Conservation (phyloP, 2,888 invertebrate species). For the Ligdia adustata region DNA sequence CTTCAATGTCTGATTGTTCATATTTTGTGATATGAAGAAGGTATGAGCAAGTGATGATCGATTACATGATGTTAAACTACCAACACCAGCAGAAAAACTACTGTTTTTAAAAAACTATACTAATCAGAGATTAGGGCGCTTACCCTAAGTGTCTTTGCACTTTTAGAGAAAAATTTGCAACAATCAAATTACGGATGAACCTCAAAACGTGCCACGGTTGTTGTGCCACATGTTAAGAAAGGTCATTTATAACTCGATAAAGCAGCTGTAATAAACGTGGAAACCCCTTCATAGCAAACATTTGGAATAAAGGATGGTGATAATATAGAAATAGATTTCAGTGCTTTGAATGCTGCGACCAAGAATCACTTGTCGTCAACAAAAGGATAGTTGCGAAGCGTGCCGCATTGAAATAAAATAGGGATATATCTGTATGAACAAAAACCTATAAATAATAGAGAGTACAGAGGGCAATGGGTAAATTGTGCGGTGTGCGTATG, state of each 20-base stretch:
- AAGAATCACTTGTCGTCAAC: conserved; percentile 53
- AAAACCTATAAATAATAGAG: conserved; percentile 71
- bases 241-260: conserved; percentile 13
- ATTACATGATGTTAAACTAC: too few relatives aligned
- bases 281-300: neutral
- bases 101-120: too few relatives aligned
- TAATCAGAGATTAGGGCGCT: conserved; percentile 18
- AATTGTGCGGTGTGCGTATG: conserved; percentile 70
- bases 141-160: conserved; percentile 27
- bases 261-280: conserved; percentile 9
- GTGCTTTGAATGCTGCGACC: conserved; percentile 2
- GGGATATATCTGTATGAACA: conserved; percentile 60
- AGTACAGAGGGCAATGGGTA: conserved; percentile 76
- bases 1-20: conserved; percentile 54
- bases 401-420: conserved; percentile 55
- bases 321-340: conserved; percentile 6
- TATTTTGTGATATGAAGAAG: conserved; percentile 1
- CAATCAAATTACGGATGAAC: conserved; percentile 21
- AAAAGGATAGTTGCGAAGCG: conserved; percentile 57
- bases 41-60: too few relatives aligned
- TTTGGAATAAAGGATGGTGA: neutral
- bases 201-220: conserved; percentile 23
- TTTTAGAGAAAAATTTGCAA: conserved; percentile 30
- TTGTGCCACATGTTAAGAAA: too few relatives aligned
- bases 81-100: too few relatives aligned